Base-by-base conservation (phyloP, 2,888 invertebrate species). In the Phyto melanocephala region DNA sequence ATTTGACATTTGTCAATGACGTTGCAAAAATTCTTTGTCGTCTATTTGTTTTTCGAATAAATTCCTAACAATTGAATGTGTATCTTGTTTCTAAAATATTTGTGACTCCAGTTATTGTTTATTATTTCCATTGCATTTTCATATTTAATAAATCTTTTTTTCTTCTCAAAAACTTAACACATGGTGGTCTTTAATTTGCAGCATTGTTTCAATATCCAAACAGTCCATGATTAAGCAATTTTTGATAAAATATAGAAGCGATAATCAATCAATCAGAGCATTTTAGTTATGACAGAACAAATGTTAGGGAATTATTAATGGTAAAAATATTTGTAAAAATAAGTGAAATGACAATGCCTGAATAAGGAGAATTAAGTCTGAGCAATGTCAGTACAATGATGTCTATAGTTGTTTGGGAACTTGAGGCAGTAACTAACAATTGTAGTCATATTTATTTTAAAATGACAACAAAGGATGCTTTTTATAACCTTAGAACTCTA, bases 211-310 rank as follows among this genome's bases (percentile, higher is more conserved):
- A 65, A 54, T 54, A 67, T 52, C 60, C 24, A 35, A 22, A 62
- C 54, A 50, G 10, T 13, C 4, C 58, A 74, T 81, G 81, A 81
- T 68, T 63, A 35, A 56, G 77, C 81, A 81, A 56, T 33, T 80
- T 62, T 40, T n/a, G 15, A 68, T 6, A 68, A 56, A 58, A 40
- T 52, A 15, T 17, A 28, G n/a, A 47, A 58, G 1, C 65, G 15
- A 81, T n/a, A n/a, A n/a, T 80, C 80, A 35, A 70, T 80, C 70
- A 70, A 58, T 62, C 28, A 35, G 33, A 47, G 2, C 24, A 1
- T n/a, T 8, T 20, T 20, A 28, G 28, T 63, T 58, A 28, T 71
- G 65, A 71, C 71, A 78, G 50, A 47, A 70, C 17, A 60, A 33
- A 17, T 28, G n/a, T 20, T 47, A 11, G 6, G 10, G 10, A 6